Evolutionary conservation across 2,797 vertebrate genomes (phyloP).

Genomic region (Antrozous pallidus): DNA sequence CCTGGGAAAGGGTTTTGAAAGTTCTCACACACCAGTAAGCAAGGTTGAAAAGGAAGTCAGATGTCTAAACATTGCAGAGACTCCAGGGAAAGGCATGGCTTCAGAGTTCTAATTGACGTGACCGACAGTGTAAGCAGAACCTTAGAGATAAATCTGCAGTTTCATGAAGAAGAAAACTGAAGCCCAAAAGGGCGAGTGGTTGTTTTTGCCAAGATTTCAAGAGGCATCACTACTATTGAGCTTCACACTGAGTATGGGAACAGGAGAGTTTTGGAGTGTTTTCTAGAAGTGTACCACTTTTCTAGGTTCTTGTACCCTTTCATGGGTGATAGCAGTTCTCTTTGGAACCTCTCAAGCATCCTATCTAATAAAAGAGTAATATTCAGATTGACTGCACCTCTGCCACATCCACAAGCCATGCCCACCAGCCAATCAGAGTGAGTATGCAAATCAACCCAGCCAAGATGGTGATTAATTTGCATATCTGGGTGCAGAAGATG

Average conservation of each 20-base stretch:
- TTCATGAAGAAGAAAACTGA: background rate
- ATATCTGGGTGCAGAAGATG: too few species aligned
- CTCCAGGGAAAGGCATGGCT: background rate
- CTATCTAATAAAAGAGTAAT: too few species aligned
- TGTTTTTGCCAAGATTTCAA: background rate
- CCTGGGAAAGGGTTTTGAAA: background rate
- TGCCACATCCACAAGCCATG: too few species aligned
- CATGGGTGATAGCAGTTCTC: background rate
- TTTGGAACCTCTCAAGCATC: background rate
- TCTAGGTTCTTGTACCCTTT: background rate
- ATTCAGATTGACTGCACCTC: too few species aligned
- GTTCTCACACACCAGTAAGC: background rate
- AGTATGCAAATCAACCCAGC: too few species aligned
- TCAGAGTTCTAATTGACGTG: background rate
- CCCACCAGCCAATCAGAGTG: too few species aligned
- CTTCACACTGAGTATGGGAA: background rate
- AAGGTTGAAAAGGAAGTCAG: constrained; percentile 22
- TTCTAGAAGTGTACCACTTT: background rate
- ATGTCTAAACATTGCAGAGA: background rate
- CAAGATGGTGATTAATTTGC: too few species aligned
- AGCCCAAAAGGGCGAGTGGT: background rate
- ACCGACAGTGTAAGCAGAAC: background rate
- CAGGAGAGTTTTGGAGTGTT: background rate
- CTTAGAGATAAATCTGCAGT: background rate
- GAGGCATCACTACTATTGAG: background rate